Base-by-base conservation (phyloP, 2,797 vertebrate species). In the Tadarida brasiliensis region DNA sequence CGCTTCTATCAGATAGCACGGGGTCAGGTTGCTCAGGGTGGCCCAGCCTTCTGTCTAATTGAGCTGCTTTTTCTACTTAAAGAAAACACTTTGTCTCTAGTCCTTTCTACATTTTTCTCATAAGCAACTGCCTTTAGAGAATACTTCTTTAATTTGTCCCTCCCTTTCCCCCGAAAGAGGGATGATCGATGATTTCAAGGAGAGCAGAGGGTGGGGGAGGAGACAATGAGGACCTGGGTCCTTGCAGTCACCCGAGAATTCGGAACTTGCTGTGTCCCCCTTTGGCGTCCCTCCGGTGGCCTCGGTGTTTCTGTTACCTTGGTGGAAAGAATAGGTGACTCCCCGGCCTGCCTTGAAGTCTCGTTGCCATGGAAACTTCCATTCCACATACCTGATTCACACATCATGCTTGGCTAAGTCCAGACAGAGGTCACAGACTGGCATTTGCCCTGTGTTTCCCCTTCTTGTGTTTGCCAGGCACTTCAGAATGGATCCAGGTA, bases 311-410 rank as follows among this genome's bases (percentile, higher is more conserved):
- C 3, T 0, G 0, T 84, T 80, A 80, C 82, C 76, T 94, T 71
- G 70, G 57, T 19, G 61, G 94, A 93, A 67, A 73, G 97, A 59
- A 67, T 24, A 0, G 56, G 71, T 0, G 22, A 83, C 63, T 76
- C 78, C 67, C 83, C 54, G 30, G 17, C 90, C 82, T 95, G 59
- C 4, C 95, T 77, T 20, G 93, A 70, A 33, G 95, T 94, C 94
- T 90, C 78, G 97, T 98, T 97, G 97, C 94, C 96, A 97, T 98
- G 97, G 98, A 95, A 98, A 98, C 97, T 0, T 1, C 87, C 90
- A 94, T 95, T 97, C 97, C 94, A 94, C 96, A 96, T 91, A 94
- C 85, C 98, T 97, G 97, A 65, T 86, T 97, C 97, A 88, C 96
- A 81, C 91, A 71, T 77, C 9, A 5, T 0, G 95, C 88, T 90